phyloP scores from a whole-genome alignment of 2,113 vertebrate genomes.

The Circaetus cinerascens region DNA sequence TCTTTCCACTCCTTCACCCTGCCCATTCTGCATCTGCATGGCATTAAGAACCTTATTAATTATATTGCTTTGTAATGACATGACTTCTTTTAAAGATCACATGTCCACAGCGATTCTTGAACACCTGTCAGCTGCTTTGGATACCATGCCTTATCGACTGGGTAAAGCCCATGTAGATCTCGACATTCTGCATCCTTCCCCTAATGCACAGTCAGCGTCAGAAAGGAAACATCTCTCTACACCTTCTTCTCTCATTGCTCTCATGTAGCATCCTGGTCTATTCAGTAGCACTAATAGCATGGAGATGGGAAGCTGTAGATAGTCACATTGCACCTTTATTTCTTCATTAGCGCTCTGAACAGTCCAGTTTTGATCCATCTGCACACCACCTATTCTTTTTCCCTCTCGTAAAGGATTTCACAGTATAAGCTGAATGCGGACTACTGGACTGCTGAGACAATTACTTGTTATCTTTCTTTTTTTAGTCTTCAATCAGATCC shows the following conservation, averaged over 20 bases:
- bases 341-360: not conserved
- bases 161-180: not conserved
- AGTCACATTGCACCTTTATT: not conserved
- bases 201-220: not conserved
- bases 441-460: not conserved
- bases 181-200: not conserved
- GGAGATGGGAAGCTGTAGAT: not conserved
- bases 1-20: not conserved
- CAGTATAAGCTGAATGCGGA: not conserved
- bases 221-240: not conserved
- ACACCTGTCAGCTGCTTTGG: not conserved
- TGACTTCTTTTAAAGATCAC: not conserved
- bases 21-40: fast-evolving
- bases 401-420: not conserved
- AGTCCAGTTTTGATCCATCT: not conserved
- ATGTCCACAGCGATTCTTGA: not conserved
- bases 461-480: not conserved
- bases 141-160: not conserved
- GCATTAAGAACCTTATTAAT: not conserved
- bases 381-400: not conserved
- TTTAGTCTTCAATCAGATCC: not conserved
- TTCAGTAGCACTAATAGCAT: not conserved
- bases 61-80: not conserved
- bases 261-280: not conserved
- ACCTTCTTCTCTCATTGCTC: not conserved